phyloP scores from a whole-genome alignment of 2,888 invertebrate genomes.

The Nezara viridula region DNA sequence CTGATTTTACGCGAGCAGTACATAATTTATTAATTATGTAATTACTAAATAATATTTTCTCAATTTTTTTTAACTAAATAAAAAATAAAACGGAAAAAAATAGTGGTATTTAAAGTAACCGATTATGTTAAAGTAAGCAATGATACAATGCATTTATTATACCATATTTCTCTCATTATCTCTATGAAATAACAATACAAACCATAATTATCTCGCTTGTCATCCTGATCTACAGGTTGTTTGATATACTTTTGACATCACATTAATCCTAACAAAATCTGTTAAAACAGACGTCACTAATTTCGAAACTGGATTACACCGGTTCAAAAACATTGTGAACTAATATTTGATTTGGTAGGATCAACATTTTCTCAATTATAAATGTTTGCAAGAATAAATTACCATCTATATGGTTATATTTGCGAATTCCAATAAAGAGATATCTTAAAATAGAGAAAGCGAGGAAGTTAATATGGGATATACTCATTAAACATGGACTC shows the following conservation, averaged over 20 bases:
- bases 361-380: background rate
- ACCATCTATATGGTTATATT: background rate
- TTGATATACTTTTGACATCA: background rate
- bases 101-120: too few relatives aligned
- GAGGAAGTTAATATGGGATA: too few relatives aligned
- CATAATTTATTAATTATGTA: too few relatives aligned
- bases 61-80: too few relatives aligned
- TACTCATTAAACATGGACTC: too few relatives aligned
- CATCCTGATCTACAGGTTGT: background rate
- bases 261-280: background rate
- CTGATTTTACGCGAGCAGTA: too few relatives aligned
- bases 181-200: background rate
- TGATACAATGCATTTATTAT: too few relatives aligned
- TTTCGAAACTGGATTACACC: background rate
- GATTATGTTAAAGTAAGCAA: too few relatives aligned
- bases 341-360: background rate
- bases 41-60: too few relatives aligned
- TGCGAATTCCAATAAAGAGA: background rate
- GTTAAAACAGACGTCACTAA: background rate
- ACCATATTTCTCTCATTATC: too few relatives aligned
- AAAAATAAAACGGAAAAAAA: too few relatives aligned
- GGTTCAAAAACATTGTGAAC: background rate
- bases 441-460: too few relatives aligned
- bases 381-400: conserved; percentile 4
- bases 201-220: background rate